Percentiles rank a stretch among this genome's conserved stretches.
phyloP scores from a whole-genome alignment of 2,797 vertebrate species.

The Neomorphus geoffroyi region DNA sequence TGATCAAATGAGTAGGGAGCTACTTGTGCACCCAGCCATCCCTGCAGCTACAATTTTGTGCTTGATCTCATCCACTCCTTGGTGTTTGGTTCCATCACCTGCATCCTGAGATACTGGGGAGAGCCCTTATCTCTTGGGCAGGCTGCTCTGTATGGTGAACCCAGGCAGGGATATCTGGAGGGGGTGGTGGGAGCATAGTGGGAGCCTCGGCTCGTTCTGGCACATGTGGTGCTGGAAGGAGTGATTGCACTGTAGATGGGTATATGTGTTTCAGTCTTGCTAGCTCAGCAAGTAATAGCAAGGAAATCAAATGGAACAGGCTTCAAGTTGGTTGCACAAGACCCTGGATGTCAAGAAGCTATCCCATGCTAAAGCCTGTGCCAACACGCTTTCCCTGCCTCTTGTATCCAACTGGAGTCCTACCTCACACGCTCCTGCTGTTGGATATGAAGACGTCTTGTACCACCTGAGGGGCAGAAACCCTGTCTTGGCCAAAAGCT shows the following conservation, averaged over 20 bases:
- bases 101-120: background rate
- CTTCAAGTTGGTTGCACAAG: background rate
- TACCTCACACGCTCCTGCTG: background rate
- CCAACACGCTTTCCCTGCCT: fast-evolving
- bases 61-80: fast-evolving
- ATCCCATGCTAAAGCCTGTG: fast-evolving
- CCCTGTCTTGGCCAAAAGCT: fast-evolving
- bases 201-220: fast-evolving
- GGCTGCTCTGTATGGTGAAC: fast-evolving
- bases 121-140: fast-evolving
- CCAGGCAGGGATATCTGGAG: background rate
- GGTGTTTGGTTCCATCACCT: fast-evolving
- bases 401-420: fast-evolving
- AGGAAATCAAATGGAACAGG: background rate
- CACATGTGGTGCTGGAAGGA: fast-evolving
- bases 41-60: background rate
- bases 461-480: background rate
- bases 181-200: fast-evolving
- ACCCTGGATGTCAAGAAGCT: background rate
- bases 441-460: background rate
- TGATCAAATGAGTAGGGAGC: background rate
- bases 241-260: fast-evolving
- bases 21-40: fast-evolving
- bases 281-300: background rate
- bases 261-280: fast-evolving